A percentile compares a stretch with the other conserved stretches of the same genome.
These are phyloP conservation scores for Cephus spinipes DNA, from an alignment of 2,888 invertebrate species.

Conservation along the genomic window DNA sequence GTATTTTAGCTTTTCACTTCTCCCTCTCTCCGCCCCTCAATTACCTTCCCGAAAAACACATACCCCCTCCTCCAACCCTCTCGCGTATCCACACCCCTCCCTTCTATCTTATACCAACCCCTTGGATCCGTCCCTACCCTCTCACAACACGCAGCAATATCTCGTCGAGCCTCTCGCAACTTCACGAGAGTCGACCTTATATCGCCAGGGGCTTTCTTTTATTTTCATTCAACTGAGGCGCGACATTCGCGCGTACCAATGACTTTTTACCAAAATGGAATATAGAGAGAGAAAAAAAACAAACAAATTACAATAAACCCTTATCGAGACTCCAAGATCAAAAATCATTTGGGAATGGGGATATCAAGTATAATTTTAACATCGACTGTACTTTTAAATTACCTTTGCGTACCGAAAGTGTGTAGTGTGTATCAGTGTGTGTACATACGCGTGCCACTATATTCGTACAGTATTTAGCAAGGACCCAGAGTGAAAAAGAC, in stretches of 20 bases:
- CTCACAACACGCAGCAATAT: conserved; percentile 32
- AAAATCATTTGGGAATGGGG: background rate
- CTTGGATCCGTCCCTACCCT: background rate
- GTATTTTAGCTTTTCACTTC: conserved; percentile 28
- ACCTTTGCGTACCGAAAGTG: background rate
- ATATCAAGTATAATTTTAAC: background rate
- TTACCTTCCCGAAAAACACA: background rate
- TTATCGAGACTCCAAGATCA: background rate
- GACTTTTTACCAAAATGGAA: conserved; percentile 7
- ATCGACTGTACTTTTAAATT: background rate
- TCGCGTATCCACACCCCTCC: background rate
- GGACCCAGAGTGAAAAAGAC: no score
- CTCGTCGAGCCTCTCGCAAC: background rate
- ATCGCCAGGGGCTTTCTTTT: conserved; percentile 19
- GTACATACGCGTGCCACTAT: background rate
- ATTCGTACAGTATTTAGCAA: background rate
- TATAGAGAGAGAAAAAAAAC: background rate
- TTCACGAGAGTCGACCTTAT: background rate
- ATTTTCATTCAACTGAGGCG: conserved; percentile 40
- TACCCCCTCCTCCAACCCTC: background rate
- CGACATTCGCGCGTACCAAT: conserved; percentile 45
- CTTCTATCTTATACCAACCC: background rate
- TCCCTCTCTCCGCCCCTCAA: conserved; percentile 16
- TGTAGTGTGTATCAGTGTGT: background rate
- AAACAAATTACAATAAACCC: background rate